These are phyloP conservation scores for Papilio polytes DNA, from an alignment of 1,140 invertebrate genomes.

Conservation along the genomic window DNA sequence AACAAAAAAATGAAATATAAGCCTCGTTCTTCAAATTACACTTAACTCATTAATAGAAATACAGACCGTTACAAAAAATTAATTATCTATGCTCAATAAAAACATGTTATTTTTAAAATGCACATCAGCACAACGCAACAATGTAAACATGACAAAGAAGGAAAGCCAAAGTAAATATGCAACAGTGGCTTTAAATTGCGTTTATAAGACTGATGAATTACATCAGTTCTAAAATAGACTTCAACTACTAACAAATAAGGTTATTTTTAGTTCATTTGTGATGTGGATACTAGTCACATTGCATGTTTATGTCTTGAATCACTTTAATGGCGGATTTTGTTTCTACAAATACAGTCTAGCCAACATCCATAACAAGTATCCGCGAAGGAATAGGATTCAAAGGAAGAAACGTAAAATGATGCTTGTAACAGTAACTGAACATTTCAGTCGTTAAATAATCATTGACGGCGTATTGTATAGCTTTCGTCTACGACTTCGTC, in stretches of 20 bases:
- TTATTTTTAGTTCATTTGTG: conserved; percentile 6
- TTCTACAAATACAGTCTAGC: neutral
- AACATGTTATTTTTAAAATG: conserved; percentile 14
- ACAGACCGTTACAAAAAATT: conserved; percentile 1
- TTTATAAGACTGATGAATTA: neutral
- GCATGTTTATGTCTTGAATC: conserved; percentile 4
- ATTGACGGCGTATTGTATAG: too few relatives aligned
- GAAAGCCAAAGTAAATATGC: conserved; percentile 31
- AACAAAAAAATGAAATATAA: neutral
- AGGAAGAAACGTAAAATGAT: too few relatives aligned
- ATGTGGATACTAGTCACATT: neutral
- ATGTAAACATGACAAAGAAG: conserved; percentile 33
- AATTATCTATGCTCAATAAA: conserved; percentile 4
- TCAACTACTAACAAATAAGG: neutral
- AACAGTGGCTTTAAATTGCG: conserved; percentile 3
- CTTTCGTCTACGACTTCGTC: too few relatives aligned
- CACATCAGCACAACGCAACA: neutral
- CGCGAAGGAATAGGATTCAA: too few relatives aligned
- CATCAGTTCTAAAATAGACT: neutral
- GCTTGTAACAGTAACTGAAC: too few relatives aligned
- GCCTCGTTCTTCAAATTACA: neutral
- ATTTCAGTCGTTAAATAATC: too few relatives aligned
- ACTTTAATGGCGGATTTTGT: neutral
- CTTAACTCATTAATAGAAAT: neutral
- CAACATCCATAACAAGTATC: too few relatives aligned